phyloP scores from a whole-genome alignment of 2,797 vertebrate genomes.

The Distichodus sexfasciatus region DNA sequence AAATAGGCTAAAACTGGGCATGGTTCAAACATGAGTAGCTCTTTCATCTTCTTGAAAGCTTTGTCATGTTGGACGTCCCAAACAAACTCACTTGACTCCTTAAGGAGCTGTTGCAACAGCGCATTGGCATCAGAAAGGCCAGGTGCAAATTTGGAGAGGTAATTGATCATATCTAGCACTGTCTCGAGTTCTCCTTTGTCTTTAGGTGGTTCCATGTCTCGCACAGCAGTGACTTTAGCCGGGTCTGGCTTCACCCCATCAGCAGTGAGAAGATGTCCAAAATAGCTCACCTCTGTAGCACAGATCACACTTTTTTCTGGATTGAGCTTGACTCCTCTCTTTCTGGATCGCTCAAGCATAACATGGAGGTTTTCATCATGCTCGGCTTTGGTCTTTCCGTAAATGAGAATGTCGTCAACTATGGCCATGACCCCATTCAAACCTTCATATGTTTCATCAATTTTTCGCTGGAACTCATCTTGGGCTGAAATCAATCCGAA shows the following conservation, averaged over 20 bases:
- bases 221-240: neutral
- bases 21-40: conserved; percentile 19
- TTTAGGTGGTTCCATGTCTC: neutral
- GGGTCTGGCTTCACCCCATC: conserved; percentile 28
- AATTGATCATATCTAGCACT: neutral
- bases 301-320: conserved; percentile 34
- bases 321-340: conserved; percentile 34
- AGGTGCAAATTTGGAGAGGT: neutral
- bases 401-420: conserved; percentile 30
- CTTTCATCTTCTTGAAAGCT: conserved; percentile 35
- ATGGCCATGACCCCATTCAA: neutral
- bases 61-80: conserved; percentile 27
- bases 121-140: conserved; percentile 12
- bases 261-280: conserved; percentile 18
- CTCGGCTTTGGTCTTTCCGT: conserved; percentile 9
- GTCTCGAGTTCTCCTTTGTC: neutral
- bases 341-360: conserved; percentile 21
- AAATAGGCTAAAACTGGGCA: conserved; percentile 32
- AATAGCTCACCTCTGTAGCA: conserved; percentile 43
- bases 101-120: conserved; percentile 21
- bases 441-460: conserved; percentile 22
- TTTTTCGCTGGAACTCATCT: conserved; percentile 19
- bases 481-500: conserved; percentile 29
- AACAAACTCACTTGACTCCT: conserved; percentile 14
- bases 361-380: conserved; percentile 28